Evolutionary conservation across 2,797 vertebrate genomes (phyloP).

Genomic region (Artibeus lituratus): DNA sequence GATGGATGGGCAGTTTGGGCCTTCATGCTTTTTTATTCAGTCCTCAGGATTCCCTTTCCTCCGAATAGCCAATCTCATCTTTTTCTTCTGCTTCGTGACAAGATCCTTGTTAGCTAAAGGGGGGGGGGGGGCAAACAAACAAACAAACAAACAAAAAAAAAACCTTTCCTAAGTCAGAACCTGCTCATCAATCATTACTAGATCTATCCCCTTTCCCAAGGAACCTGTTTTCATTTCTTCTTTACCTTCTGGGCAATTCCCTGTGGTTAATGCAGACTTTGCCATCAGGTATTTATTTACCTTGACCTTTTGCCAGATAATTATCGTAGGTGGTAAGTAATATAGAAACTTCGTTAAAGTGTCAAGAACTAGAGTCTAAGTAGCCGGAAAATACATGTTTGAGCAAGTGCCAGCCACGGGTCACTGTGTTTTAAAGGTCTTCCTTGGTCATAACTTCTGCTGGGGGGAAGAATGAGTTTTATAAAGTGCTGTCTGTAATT

Average conservation of each 20-base stretch:
- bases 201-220: background rate
- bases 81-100: background rate
- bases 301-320: constrained; percentile 42
- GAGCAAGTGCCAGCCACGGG: background rate
- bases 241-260: background rate
- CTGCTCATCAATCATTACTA: background rate
- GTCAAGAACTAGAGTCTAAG: background rate
- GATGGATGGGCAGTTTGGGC: constrained; percentile 82
- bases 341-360: constrained; percentile 38
- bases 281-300: constrained; percentile 19
- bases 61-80: background rate
- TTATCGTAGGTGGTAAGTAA: constrained; percentile 28
- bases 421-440: background rate
- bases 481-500: background rate
- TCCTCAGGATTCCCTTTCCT: background rate
- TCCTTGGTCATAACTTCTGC: constrained; percentile 19
- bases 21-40: constrained; percentile 59
- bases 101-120: background rate
- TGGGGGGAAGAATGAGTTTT: background rate
- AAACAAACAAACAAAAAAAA: too few relatives aligned
- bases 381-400: background rate
- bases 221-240: background rate
- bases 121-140: too few relatives aligned
- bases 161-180: background rate
- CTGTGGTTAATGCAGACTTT: background rate